Base-by-base conservation (phyloP, 2,888 invertebrate genomes). In the Chaetogeoica ovagalla region DNA sequence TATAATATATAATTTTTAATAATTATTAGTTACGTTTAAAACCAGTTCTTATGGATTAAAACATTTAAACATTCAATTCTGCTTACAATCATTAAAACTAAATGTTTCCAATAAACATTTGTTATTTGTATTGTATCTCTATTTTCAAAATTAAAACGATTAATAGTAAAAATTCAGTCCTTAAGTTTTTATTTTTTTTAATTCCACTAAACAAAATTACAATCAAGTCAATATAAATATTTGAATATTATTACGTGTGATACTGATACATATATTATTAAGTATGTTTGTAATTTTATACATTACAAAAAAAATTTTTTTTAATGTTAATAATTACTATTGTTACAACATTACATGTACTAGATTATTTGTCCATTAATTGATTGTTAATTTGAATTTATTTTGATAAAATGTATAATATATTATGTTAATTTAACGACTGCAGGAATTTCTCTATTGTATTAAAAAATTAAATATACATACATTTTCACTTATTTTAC, bases 1-100 rank as follows among this genome's bases (percentile, higher is more conserved):
- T 55, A 57, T 57, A 39, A 75, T 52, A 55, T n/a, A 66, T 57
- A 57, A 39, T 65, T 55, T 75, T 75, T 73, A 17, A 55, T 48
- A 73, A 73, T 74, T 39, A 21, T 65, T 74, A 17, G 63, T 63
- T 74, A 55, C 9, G 30, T 74, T 74, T 52, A 21, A 72, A 60
- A 73, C 1, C 52, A 63, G 37, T 30, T 52, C 7, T 30, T 73
- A 30, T 62, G 3, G 15, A 52, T 2, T 73, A 62, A 73, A 21
- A 57, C 19, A 57, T 57, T 65, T 75, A 66, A 52, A 63, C 9
- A 63, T 9, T n/a, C 17, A 19, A 59, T 75, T 66, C 39, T 19
- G 39, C 19, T 65, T 65, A 17, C 39, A 21, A 43, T 7, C n/a
- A 55, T 73, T 17, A 60, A 63, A 48, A 13, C 48, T 74, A 65